Conservation (phyloP, 2,888 invertebrate genomes). For the Lepidocyrtinus sp. region DNA sequence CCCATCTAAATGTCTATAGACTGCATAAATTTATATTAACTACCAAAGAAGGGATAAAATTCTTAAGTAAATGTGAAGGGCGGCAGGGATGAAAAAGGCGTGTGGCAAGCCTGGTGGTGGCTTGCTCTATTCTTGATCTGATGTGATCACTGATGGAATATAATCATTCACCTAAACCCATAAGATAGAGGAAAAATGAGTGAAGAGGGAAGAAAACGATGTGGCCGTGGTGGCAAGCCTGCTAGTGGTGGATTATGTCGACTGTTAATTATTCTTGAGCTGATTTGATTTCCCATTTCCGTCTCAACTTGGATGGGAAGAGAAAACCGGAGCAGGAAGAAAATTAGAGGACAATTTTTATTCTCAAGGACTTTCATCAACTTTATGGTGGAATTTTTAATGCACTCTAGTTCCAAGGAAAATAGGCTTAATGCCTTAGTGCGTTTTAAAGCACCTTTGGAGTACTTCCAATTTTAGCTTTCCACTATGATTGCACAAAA, state of each 20-base stretch:
- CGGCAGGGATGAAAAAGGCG: conserved; percentile 22
- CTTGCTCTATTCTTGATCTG: conserved; percentile 10
- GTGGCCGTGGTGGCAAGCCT: conserved; percentile 61
- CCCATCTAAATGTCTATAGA: conserved; percentile 15
- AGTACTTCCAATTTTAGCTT: no score
- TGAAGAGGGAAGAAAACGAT: conserved; percentile 31
- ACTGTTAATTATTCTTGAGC: conserved; percentile 67
- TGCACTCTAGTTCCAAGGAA: no score
- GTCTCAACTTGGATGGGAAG: conserved; percentile 43
- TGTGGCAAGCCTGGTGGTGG: conserved; percentile 23
- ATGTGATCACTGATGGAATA: conserved; percentile 44
- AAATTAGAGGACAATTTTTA: conserved; percentile 40
- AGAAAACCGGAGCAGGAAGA: conserved; percentile 34
- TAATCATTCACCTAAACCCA: conserved; percentile 19
- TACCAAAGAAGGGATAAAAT: conserved; percentile 25
- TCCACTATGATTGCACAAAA: no score
- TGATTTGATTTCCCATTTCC: conserved; percentile 67
- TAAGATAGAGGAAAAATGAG: conserved; percentile 6
- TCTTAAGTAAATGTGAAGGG: conserved; percentile 30
- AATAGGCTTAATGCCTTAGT: no score
- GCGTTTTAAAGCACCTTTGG: no score
- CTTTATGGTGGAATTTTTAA: neutral
- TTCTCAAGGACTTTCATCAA: conserved; percentile 54
- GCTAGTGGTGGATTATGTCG: conserved; percentile 66
- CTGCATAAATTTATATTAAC: conserved; percentile 56